Percentiles rank a stretch among this genome's conserved stretches.
Evolutionary conservation across 1,140 invertebrate genomes (phyloP).

Genomic region (Aphis gossypii): DNA sequence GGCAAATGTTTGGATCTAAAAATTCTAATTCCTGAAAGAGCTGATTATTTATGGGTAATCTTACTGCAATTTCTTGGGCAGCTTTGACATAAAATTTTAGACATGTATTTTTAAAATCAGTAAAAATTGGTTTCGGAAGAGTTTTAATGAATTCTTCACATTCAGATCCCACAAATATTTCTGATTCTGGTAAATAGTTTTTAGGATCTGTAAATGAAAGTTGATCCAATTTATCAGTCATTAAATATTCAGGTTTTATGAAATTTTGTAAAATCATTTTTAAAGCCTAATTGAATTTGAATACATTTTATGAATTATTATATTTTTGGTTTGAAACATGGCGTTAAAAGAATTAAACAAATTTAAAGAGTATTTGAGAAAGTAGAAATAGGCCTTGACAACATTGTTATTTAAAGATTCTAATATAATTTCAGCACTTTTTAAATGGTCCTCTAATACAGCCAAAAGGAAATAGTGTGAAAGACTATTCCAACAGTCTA

Average conservation of each 20-base stretch:
- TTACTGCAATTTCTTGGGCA: neutral
- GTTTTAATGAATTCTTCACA: neutral
- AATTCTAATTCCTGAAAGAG: constrained; percentile 21
- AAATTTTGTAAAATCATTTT: constrained; percentile 16
- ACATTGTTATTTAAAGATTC: constrained; percentile 32
- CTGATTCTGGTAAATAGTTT: neutral
- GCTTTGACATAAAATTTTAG: neutral
- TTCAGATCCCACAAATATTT: neutral
- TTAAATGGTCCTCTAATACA: neutral
- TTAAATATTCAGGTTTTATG: neutral
- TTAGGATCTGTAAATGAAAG: neutral
- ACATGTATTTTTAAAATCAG: neutral
- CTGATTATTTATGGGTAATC: neutral
- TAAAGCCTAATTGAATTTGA: neutral
- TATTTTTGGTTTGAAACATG: constrained; percentile 24
- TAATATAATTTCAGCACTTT: constrained; percentile 29
- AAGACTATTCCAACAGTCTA: constrained; percentile 32
- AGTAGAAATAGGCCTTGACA: constrained; percentile 18
- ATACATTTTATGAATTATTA: constrained; percentile 24
- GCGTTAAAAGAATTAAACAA: constrained; percentile 28
- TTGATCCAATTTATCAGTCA: neutral
- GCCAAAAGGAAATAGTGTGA: constrained; percentile 18
- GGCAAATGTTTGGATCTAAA: neutral
- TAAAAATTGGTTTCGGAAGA: neutral
- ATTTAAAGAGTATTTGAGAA: neutral